Conservation (phyloP, 2,113 vertebrate genomes). For the Muntiacus muntjak region DNA sequence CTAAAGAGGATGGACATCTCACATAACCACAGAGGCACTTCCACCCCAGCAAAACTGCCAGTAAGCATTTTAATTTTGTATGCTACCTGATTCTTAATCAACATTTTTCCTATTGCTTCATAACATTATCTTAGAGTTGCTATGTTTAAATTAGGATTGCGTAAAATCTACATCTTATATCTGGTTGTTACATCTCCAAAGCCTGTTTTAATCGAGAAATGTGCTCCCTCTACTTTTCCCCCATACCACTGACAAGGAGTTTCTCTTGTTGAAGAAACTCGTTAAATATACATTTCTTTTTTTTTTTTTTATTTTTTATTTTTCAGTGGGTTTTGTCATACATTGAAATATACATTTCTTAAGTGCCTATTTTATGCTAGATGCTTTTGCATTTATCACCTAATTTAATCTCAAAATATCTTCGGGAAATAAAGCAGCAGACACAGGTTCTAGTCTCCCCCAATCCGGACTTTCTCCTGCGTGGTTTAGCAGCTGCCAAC, state of each 20-base stretch:
- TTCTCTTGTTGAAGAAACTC: background rate
- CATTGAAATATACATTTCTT: background rate
- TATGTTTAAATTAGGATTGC: background rate
- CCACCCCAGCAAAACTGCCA: background rate
- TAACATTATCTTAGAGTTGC: background rate
- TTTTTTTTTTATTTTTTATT: too few relatives aligned
- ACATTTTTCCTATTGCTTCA: background rate
- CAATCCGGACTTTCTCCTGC: background rate
- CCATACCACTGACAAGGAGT: background rate
- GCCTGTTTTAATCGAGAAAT: background rate
- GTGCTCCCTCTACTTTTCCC: background rate
- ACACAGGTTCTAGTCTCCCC: background rate
- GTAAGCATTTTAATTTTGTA: background rate
- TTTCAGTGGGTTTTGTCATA: too few relatives aligned
- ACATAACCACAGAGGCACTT: background rate
- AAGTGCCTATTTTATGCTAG: background rate
- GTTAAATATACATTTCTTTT: background rate
- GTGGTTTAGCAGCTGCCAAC: background rate
- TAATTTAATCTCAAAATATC: slow-evolving; percentile 23
- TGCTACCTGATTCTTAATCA: background rate
- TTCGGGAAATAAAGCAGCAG: background rate
- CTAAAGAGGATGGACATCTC: background rate
- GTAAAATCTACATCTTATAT: background rate
- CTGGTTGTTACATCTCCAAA: background rate
- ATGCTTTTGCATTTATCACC: background rate